Evolutionary conservation across 2,113 vertebrate species (phyloP).

Genomic region (Eclectus roratus): DNA sequence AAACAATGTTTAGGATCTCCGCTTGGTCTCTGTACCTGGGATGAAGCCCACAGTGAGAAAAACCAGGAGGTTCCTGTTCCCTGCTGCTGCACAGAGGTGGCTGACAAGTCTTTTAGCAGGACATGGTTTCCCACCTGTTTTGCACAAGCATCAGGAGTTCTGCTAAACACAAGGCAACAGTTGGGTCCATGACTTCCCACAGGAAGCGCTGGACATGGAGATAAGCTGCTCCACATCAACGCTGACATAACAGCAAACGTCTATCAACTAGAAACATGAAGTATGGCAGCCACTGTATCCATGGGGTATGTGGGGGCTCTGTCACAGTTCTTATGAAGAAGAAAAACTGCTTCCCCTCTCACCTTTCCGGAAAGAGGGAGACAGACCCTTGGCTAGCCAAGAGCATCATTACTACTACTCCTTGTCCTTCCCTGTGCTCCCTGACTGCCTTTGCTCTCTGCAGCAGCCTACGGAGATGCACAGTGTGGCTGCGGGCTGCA

Average conservation of each 20-base stretch:
- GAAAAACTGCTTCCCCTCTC: background rate
- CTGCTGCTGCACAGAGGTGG: background rate
- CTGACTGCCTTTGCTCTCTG: background rate
- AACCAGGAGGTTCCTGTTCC: background rate
- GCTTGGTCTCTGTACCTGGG: background rate
- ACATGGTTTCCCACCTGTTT: background rate
- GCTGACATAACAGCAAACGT: background rate
- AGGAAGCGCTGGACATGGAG: slow-evolving; percentile 14
- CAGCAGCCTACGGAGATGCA: accelerated
- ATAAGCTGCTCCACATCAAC: background rate
- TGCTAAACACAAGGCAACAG: background rate
- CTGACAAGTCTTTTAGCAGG: background rate
- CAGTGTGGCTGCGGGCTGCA: background rate
- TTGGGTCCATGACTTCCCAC: slow-evolving; percentile 1
- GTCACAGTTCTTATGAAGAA: background rate
- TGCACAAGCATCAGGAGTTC: background rate
- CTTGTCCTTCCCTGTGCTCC: background rate
- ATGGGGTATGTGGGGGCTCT: background rate
- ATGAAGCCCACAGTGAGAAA: background rate
- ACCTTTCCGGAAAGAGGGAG: background rate
- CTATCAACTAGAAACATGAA: background rate
- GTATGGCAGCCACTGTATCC: background rate
- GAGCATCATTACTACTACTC: background rate
- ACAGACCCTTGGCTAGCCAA: background rate
- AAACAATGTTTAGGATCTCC: background rate